Base-by-base conservation (phyloP, 2,888 invertebrate genomes). In the Eumacrocentrus americanus region DNA sequence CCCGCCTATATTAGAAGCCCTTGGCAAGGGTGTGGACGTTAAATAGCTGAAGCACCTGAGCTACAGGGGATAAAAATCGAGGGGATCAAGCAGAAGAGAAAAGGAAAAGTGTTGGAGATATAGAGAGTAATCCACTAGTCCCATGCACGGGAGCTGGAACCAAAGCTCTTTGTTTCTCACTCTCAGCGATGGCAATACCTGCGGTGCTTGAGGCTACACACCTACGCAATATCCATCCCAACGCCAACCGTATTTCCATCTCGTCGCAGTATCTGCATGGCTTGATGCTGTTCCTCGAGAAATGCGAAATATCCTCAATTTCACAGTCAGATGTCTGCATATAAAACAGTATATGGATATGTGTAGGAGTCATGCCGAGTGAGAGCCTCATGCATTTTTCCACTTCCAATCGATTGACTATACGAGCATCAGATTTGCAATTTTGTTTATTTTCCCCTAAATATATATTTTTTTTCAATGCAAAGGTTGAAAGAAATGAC, bases 111-210 rank as follows among this genome's bases (percentile, higher is more conserved):
- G 46, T 62, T n/a, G n/a, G 48, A 23, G 51, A 64, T 67, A 71
- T 47, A 14, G 38, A 40, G 3, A 40, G 38, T 2, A 12, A 70
- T 71, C 63, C 71, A 68, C 69, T 70, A 70, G 67, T 66, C 66
- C 67, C 69, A 67, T 71, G 66, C 63, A 47, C 56, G 47, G 62
- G 42, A 20, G 40, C 18, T 64, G 69, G 22, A 67, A 69, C 63
- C 64, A 65, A 66, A 65, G 69, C 69, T 66, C 70, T 70, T 71
- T 71, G 67, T 71, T 64, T 71, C 61, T 65, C 67, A 58, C 64
- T 64, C 64, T 23, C 46, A 65, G 64, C n/a, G n/a, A 67, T 70
- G 71, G 70, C 71, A 71, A 71, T 71, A 70, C 67, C 65, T 60
- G 60, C 62, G 61, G 60, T 69, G 67, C 70, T 67, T 67, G 64